Percentiles rank a stretch among this genome's conserved stretches.
phyloP scores from a whole-genome alignment of 2,888 invertebrate species.

The Liodrosophila aerea region DNA sequence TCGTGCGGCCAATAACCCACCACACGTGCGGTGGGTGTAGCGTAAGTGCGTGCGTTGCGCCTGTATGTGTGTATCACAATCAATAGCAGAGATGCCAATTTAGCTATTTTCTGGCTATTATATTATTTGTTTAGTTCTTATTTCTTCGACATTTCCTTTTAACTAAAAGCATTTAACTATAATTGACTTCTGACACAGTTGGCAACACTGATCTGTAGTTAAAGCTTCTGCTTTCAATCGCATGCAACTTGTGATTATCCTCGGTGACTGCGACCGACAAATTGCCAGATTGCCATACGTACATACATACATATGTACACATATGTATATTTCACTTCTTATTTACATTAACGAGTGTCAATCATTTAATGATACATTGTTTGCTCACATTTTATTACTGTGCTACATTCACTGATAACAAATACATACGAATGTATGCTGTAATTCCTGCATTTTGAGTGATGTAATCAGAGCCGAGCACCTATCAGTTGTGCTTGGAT shows the following conservation, averaged over 20 bases:
- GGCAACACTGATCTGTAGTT: no score
- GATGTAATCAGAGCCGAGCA: background rate
- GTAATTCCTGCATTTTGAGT: background rate
- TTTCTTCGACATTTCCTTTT: no score
- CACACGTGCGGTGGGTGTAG: constrained; percentile 30
- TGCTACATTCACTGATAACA: no score
- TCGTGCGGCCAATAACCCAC: constrained; percentile 57
- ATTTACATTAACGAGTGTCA: background rate
- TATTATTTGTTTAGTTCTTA: no score
- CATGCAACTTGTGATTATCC: constrained; percentile 32
- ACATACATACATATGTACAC: background rate
- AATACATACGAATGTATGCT: constrained; percentile 1
- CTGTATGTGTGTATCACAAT: constrained; percentile 1
- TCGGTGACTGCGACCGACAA: constrained; percentile 7
- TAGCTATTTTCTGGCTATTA: no score
- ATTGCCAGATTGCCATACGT: background rate
- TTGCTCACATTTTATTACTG: background rate
- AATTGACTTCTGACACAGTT: no score
- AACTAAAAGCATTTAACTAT: no score
- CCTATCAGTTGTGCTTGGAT: constrained; percentile 37
- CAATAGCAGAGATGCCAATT: no score
- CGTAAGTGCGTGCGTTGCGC: background rate
- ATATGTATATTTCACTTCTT: background rate
- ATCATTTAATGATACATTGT: background rate
- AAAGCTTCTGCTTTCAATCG: constrained; percentile 37